phyloP scores from a whole-genome alignment of 2,797 vertebrate species.

The Phataginus tetradactyla region DNA sequence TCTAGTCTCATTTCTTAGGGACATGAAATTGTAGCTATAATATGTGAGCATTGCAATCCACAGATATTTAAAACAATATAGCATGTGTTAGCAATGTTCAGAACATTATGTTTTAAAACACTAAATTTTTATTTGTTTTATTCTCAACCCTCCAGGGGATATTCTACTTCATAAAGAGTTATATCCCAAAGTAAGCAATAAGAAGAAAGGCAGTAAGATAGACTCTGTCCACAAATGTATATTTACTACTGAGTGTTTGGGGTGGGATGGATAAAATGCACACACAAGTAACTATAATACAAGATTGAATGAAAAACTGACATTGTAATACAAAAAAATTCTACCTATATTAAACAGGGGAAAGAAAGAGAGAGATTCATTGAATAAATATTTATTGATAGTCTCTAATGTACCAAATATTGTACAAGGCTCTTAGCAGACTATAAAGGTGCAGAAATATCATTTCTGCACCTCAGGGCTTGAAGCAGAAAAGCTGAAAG shows the following conservation, averaged over 20 bases:
- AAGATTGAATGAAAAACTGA: not conserved
- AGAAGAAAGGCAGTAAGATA: not conserved
- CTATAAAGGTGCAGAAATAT: not conserved
- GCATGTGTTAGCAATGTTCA: not conserved
- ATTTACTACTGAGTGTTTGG: not conserved
- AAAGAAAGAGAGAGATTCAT: not conserved
- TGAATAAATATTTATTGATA: not conserved
- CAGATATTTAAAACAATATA: not conserved
- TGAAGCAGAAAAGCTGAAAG: not conserved
- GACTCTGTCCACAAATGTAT: not conserved
- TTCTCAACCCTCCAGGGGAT: not conserved
- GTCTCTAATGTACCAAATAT: not conserved
- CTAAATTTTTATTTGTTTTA: not conserved
- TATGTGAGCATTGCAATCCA: not conserved
- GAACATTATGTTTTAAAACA: not conserved
- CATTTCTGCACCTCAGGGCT: not conserved
- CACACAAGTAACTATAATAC: not conserved
- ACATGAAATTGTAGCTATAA: not conserved
- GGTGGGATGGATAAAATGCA: not conserved
- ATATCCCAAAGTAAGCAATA: not conserved
- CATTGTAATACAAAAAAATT: not conserved
- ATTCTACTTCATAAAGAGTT: not conserved
- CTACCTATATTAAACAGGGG: not conserved
- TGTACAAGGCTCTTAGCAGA: not conserved
- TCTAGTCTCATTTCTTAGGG: not conserved